A percentile compares a stretch with the other conserved stretches of the same genome.
These are phyloP conservation scores for Platerodrilus igneus DNA, from an alignment of 2,888 invertebrate species.

Conservation along the genomic window DNA sequence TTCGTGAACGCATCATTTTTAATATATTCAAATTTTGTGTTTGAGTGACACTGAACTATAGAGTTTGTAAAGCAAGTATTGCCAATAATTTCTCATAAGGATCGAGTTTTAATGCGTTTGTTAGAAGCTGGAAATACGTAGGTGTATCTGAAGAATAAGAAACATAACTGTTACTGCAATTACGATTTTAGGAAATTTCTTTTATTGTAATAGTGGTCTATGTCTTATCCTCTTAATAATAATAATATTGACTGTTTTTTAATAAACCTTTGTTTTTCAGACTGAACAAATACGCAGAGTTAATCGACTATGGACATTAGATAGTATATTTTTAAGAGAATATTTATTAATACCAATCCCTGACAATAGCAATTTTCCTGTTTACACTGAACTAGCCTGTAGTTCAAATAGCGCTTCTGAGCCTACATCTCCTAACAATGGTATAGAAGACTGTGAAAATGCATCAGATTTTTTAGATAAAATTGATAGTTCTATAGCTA, in stretches of 20 bases:
- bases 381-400: slow-evolving; percentile 42
- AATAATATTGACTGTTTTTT: slow-evolving; percentile 27
- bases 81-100: no score
- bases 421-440: slow-evolving; percentile 46
- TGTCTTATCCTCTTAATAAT: neutral
- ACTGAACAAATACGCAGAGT: slow-evolving; percentile 90
- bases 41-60: no score
- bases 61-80: no score
- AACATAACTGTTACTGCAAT: no score
- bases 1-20: no score
- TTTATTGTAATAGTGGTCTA: neutral
- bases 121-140: no score
- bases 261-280: no score
- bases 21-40: no score
- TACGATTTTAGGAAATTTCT: no score
- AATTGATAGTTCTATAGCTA: slow-evolving; percentile 80
- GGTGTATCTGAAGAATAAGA: no score
- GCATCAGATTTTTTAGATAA: slow-evolving; percentile 77
- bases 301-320: slow-evolving; percentile 87
- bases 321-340: slow-evolving; percentile 88
- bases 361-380: slow-evolving; percentile 59
- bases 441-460: slow-evolving; percentile 64
- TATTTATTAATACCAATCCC: slow-evolving; percentile 80
- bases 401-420: slow-evolving; percentile 49
- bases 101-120: no score